Base-by-base conservation (phyloP, 2,888 invertebrate genomes). In the Cordilura impudica region DNA sequence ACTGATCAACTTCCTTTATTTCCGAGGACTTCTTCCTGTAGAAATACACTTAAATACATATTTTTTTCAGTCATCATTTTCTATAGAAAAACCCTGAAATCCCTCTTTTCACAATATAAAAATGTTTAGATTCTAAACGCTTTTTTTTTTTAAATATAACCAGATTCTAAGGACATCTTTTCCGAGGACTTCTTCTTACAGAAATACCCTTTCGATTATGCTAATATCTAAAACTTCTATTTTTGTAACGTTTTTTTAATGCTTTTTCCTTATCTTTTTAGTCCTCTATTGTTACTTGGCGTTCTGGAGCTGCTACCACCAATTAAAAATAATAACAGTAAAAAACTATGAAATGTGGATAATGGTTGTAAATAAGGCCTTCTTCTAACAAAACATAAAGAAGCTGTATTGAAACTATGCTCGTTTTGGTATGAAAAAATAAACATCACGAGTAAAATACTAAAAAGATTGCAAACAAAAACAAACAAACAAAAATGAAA, bases 271-370 rank as follows among this genome's bases (percentile, higher is more conserved):
- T 51, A 19, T 18, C 23, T 26, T 71, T 74, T 8, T n/a, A 79
- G 79, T 10, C 71, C 1, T 63, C 79, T 8, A 67, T 75, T 71
- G 56, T 75, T 58, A 56, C 75, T 26, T 79, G 79, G 79, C 79
- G 79, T 29, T 53, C 71, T 63, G 79, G 75, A 58, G 71, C 79
- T 51, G 45, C 79, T 63, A 67, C 77, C 26, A 76, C 61, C 16
- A 80, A 77, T 58, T 80, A 45, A 80, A 58, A 43, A 10, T 80
- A 45, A 80, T 53, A 43, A 10, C 14, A 31, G 43, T 21, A 65
- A 31, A 77, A 18, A 16, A 18, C 26, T 71, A 49, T 31, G 39
- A 35, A 63, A 54, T 29, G 23, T 16, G 54, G 65, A 53, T 73
- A 70, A 77, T 69, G 76, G 76, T 77, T 76, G 76, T 80, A 63